Percentiles rank a stretch among this genome's conserved stretches.
These are phyloP conservation scores for Diaphora mendica DNA, from an alignment of 2,888 invertebrate species.

Conservation along the genomic window DNA sequence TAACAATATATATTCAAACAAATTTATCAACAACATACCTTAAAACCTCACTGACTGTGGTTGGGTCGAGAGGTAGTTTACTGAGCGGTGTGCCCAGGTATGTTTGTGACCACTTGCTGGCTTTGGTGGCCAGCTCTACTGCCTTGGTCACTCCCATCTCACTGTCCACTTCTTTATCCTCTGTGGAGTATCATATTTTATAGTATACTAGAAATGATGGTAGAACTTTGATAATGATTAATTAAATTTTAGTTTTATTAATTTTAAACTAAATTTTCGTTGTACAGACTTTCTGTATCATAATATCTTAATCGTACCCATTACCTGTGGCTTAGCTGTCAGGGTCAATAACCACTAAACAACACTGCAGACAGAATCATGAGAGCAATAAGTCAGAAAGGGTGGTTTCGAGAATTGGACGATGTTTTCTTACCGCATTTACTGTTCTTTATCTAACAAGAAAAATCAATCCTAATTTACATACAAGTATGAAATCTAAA, in stretches of 20 bases:
- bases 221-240: not conserved
- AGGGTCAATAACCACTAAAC: no score
- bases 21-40: conserved; percentile 73
- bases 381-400: no score
- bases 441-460: no score
- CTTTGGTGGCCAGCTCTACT: conserved; percentile 89
- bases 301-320: no score
- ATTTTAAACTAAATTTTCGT: not conserved
- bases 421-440: no score
- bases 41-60: conserved; percentile 96
- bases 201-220: not conserved
- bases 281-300: not conserved
- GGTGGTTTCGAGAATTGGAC: no score
- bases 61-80: conserved; percentile 93
- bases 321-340: no score
- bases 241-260: not conserved
- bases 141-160: conserved; percentile 86
- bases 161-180: conserved; percentile 73
- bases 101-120: conserved; percentile 90
- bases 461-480: no score
- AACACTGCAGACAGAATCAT: no score
- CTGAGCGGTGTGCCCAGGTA: conserved; percentile 92
- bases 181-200: conserved; percentile 47
- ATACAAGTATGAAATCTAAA: no score
- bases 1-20: not conserved